Evolutionary conservation across 2,113 vertebrate species (phyloP).

Genomic region (Campylomormyrus tamandua): DNA sequence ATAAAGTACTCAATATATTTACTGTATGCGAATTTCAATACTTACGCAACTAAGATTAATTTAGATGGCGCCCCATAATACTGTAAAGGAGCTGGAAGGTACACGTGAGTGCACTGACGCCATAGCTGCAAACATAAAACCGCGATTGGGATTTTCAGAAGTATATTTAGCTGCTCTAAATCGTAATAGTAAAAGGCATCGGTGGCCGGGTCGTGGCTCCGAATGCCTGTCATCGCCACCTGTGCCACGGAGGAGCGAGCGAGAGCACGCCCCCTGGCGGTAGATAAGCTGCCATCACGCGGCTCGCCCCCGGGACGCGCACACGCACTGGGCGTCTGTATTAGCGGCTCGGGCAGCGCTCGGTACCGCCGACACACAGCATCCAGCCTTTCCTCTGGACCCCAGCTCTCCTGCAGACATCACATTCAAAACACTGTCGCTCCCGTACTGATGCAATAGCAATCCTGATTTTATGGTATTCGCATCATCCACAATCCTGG

Average conservation of each 20-base stretch:
- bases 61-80: background rate
- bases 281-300: background rate
- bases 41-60: background rate
- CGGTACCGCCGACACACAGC: background rate
- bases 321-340: slow-evolving; percentile 1
- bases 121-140: background rate
- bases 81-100: background rate
- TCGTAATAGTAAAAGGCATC: background rate
- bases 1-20: background rate
- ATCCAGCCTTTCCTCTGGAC: background rate
- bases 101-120: background rate
- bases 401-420: background rate
- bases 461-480: background rate
- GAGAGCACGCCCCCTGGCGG: background rate
- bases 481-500: background rate
- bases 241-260: background rate
- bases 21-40: background rate
- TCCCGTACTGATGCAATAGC: background rate
- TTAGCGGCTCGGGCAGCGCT: background rate
- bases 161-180: background rate
- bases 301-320: background rate
- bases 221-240: slow-evolving; percentile 13
- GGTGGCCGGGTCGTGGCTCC: background rate
- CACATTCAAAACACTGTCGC: background rate
- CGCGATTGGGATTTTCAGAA: background rate